Evolutionary conservation across 2,797 vertebrate species (phyloP), one percentile per base, ranked within the genome.

Genomic region (Hydrolagus colliei): DNA sequence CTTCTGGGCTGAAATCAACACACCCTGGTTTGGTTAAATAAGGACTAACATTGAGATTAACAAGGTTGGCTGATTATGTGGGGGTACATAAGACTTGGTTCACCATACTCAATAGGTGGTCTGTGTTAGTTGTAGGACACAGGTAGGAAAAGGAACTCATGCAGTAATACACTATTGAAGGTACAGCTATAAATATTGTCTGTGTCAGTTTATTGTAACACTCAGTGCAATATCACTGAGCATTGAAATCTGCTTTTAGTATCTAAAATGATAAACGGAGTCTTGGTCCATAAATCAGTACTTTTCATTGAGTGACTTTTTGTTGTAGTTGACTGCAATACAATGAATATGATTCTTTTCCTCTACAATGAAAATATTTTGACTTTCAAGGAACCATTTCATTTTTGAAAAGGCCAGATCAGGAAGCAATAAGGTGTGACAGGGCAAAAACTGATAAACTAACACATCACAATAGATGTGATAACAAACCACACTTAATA

Each of bases 1-100:
- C 90, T 91, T 88, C 88, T 90, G 89, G 90, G 88, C 90, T 87
- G 88, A 88, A 88, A 91, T 93, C 89, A 90, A 87, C 89, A 89
- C 88, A 85, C 86, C 85, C 67, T 73, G 86, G 88, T 87, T 90
- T 92, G 86, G 89, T 89, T 91, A 93, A 91, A 88, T 85, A 88
- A 90, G 88, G 87, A 86, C 87, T 87, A 90, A 86, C 88, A 80
- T 88, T 89, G 88, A 87, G 87, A 88, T 90, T 91, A 89, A 74
- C 78, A 71, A 12, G 74, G 11, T 87, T 87, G 86, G 62, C 86
- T 89, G 88, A 86, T 88, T 89, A 61, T 61, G 71, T 86, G 71
- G 2, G 2, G 67, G 86, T 85, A 1, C 0, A n/a, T 86, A 73
- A 67, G 68, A 2, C 10, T 0, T 4, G 86, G 87, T 88, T 89